A percentile compares a stretch with the other conserved stretches of the same genome.
Evolutionary conservation across 2,888 invertebrate genomes (phyloP).

Genomic region (Calliopum simillimum): DNA sequence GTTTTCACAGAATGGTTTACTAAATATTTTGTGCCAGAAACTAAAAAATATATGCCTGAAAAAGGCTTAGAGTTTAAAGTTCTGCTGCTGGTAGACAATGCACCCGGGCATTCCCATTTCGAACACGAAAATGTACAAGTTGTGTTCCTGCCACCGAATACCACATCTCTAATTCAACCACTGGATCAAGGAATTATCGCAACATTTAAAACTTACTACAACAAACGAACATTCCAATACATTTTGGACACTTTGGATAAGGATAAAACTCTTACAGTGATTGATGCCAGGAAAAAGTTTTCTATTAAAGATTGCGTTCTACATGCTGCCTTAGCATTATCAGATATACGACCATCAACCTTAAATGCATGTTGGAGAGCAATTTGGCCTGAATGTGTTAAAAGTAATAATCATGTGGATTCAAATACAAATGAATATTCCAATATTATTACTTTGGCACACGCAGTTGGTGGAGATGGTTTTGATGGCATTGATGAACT

Average conservation of each 20-base stretch:
- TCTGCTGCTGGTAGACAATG: constrained; percentile 48
- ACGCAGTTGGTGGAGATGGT: constrained; percentile 50
- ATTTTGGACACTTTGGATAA: constrained; percentile 39
- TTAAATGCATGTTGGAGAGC: constrained; percentile 50
- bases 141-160: constrained; percentile 53
- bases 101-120: constrained; percentile 46
- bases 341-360: constrained; percentile 46
- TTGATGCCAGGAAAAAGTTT: constrained; percentile 50
- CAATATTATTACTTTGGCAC: constrained; percentile 48
- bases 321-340: constrained; percentile 42
- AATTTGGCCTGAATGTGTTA: constrained; percentile 51
- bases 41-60: constrained; percentile 40
- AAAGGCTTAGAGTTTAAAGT: constrained; percentile 47
- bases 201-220: constrained; percentile 40
- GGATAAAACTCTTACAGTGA: constrained; percentile 41
- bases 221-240: constrained; percentile 39
- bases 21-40: constrained; percentile 36
- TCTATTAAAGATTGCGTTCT: constrained; percentile 48
- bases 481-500: constrained; percentile 51
- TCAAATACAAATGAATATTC: constrained; percentile 47
- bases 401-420: constrained; percentile 47
- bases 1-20: constrained; percentile 40
- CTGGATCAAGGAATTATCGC: constrained; percentile 49
- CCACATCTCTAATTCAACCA: constrained; percentile 51
- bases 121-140: constrained; percentile 46